phyloP scores from a whole-genome alignment of 2,113 vertebrate genomes.

The Alethe diademata region DNA sequence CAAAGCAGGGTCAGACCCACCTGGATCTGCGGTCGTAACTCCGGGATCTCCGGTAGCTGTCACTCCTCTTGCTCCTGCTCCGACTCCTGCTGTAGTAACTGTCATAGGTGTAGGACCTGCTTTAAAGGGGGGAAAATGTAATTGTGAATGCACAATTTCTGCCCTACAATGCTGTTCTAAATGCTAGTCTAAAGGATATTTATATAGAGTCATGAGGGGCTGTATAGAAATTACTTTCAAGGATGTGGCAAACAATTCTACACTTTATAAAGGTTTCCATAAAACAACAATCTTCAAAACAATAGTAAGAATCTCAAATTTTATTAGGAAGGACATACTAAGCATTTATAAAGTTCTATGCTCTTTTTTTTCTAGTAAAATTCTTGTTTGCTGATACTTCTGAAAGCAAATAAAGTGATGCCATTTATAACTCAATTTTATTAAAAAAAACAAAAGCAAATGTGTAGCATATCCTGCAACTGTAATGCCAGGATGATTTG shows the following conservation, averaged over 20 bases:
- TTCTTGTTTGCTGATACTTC: neutral
- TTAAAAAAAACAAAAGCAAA: neutral
- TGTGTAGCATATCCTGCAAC: accelerated
- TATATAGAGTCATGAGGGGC: neutral
- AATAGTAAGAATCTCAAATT: neutral
- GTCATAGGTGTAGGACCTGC: slow-evolving; percentile 88
- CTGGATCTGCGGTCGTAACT: slow-evolving; percentile 86
- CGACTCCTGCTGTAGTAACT: slow-evolving; percentile 90
- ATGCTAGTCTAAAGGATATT: neutral
- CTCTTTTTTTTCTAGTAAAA: neutral
- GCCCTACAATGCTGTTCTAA: neutral
- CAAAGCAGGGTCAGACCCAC: slow-evolving; percentile 43
- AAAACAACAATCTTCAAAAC: neutral
- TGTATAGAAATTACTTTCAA: neutral
- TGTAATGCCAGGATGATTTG: neutral
- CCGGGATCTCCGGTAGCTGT: slow-evolving; percentile 80
- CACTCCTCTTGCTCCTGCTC: slow-evolving; percentile 80
- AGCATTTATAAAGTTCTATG: neutral
- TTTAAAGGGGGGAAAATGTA: neutral
- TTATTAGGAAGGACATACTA: neutral
- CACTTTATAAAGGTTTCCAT: neutral
- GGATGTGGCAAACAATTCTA: neutral
- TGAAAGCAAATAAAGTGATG: neutral
- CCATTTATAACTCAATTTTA: neutral
- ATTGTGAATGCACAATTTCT: neutral